Evolutionary conservation across 2,113 vertebrate species (phyloP).

Genomic region (Echinops telfairi): DNA sequence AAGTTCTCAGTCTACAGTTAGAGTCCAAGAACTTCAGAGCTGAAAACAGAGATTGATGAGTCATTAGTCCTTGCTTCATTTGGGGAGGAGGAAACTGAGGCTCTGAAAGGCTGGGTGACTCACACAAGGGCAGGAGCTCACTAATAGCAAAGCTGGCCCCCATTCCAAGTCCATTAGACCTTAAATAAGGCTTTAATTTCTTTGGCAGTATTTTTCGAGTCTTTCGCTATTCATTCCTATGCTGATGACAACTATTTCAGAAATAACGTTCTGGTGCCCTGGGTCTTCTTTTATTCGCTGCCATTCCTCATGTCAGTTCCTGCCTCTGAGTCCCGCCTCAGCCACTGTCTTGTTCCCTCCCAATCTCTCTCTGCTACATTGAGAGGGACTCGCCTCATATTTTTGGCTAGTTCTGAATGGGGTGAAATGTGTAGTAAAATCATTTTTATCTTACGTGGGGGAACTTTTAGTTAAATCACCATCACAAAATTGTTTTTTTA

Average conservation of each 20-base stretch:
- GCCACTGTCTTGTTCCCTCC: neutral
- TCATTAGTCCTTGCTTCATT: neutral
- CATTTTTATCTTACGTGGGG: neutral
- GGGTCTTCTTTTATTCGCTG: neutral
- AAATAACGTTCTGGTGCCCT: neutral
- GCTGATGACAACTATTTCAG: neutral
- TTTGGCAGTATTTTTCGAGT: slow-evolving; percentile 46
- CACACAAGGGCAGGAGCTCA: neutral
- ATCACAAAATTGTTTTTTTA: neutral
- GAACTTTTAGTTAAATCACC: neutral
- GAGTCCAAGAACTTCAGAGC: neutral
- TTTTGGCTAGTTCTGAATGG: neutral
- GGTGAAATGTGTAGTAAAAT: neutral
- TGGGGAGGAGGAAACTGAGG: slow-evolving; percentile 18
- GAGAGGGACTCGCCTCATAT: neutral
- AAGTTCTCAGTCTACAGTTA: neutral
- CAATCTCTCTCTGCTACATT: neutral
- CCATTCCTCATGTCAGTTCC: neutral
- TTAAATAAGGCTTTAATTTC: slow-evolving; percentile 43
- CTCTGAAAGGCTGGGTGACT: no score
- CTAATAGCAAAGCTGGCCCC: slow-evolving; percentile 38
- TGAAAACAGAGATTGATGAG: neutral
- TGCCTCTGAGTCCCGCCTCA: neutral
- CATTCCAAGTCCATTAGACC: neutral
- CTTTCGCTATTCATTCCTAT: neutral